Evolutionary conservation across 92 coral and sea anemone genomes (phyloP).

Genomic region (Metridium senile): DNA sequence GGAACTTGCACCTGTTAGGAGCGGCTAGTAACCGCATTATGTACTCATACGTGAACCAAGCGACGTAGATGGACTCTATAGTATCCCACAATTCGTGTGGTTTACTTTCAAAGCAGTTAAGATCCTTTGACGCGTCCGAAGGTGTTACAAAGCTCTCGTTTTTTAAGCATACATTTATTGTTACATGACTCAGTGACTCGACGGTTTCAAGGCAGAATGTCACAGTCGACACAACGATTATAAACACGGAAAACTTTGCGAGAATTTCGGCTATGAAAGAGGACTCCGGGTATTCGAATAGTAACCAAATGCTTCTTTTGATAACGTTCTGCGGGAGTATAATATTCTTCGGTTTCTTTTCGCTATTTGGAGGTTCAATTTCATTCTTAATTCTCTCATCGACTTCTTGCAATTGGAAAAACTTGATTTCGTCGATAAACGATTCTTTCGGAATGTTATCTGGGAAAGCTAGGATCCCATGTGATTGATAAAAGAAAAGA

Average conservation of each 20-base stretch:
- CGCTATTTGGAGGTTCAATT: slow-evolving; percentile 43
- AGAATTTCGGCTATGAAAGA: slow-evolving; percentile 64
- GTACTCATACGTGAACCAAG: slow-evolving; percentile 91
- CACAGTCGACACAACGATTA: slow-evolving; percentile 73
- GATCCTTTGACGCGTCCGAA: not conserved
- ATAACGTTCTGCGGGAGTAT: slow-evolving; percentile 45
- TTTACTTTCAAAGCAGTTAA: slow-evolving; percentile 8
- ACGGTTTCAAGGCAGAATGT: slow-evolving; percentile 87
- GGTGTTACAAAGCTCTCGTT: not conserved
- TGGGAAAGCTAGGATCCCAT: slow-evolving; percentile 91
- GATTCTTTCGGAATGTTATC: slow-evolving; percentile 86
- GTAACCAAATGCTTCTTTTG: slow-evolving; percentile 67
- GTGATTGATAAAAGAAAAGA: slow-evolving; percentile 90
- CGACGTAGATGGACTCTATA: slow-evolving; percentile 69
- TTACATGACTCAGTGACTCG: slow-evolving; percentile 27
- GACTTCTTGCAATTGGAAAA: slow-evolving; percentile 87
- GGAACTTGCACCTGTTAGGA: slow-evolving; percentile 62
- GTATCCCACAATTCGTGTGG: slow-evolving; percentile 61
- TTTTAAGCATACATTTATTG: slow-evolving; percentile 28
- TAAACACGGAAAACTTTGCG: slow-evolving; percentile 68
- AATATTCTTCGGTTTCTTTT: not conserved
- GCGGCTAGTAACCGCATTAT: slow-evolving; percentile 60
- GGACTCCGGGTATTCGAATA: slow-evolving; percentile 83
- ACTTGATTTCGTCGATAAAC: slow-evolving; percentile 82
- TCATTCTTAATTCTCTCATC: slow-evolving; percentile 71